Conservation (phyloP, 2,888 invertebrate species). For the Eumerus sabulonum region DNA sequence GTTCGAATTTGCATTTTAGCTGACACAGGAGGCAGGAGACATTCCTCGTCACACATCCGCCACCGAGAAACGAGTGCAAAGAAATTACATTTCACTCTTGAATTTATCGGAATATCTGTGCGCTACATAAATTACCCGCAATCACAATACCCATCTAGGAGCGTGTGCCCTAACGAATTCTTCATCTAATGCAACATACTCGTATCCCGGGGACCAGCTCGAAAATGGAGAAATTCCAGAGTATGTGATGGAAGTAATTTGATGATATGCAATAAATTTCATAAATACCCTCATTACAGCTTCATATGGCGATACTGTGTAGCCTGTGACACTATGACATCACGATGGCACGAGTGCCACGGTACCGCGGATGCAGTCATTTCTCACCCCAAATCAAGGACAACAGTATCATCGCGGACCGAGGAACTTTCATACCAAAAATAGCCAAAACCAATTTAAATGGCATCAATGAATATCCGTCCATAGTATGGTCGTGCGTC, state of each 20-base stretch:
- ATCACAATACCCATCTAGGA: slow-evolving; percentile 21
- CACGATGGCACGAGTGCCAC: no score
- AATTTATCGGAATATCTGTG: slow-evolving; percentile 52
- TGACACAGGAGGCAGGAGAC: no score
- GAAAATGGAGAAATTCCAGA: slow-evolving; percentile 71
- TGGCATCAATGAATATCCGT: slow-evolving; percentile 61
- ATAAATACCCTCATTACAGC: slow-evolving; percentile 67
- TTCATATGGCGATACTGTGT: slow-evolving; percentile 43
- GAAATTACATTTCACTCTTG: no score
- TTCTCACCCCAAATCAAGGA: slow-evolving; percentile 36
- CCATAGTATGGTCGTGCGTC: neutral
- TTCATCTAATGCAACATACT: slow-evolving; percentile 14
- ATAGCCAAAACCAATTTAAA: slow-evolving; percentile 67
- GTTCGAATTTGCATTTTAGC: no score
- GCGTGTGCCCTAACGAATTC: slow-evolving; percentile 57
- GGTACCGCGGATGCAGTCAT: slow-evolving; percentile 1
- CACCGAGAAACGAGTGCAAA: no score
- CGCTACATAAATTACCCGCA: slow-evolving; percentile 55
- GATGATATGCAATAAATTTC: slow-evolving; percentile 75
- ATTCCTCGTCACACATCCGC: no score
- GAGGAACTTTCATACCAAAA: slow-evolving; percentile 46
- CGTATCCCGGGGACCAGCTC: slow-evolving; percentile 41
- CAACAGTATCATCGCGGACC: slow-evolving; percentile 7
- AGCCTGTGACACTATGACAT: neutral
- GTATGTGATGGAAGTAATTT: slow-evolving; percentile 72